Evolutionary conservation across 2,888 invertebrate genomes (phyloP).

Genomic region (Oscheius sp.): DNA sequence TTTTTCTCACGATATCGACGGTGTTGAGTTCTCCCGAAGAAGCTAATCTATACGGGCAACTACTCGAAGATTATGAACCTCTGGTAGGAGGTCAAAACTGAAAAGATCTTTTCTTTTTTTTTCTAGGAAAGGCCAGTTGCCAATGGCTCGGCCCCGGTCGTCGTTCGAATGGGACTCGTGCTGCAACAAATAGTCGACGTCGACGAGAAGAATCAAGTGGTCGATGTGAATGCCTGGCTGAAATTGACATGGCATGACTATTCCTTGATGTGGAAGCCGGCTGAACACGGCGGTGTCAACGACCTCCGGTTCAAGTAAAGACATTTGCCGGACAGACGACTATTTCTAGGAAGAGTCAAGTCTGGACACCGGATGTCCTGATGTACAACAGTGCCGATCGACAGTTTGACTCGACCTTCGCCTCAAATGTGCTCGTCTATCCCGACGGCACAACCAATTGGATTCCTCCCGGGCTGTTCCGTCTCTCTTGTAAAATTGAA

Average conservation of each 20-base stretch:
- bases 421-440: slow-evolving; percentile 94
- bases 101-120: too few relatives aligned
- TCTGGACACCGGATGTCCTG: slow-evolving; percentile 67
- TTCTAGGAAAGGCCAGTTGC: slow-evolving; percentile 61
- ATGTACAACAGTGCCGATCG: slow-evolving; percentile 85
- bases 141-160: slow-evolving; percentile 55
- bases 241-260: slow-evolving; percentile 63
- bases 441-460: slow-evolving; percentile 94
- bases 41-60: slow-evolving; percentile 54
- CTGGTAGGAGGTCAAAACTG: too few relatives aligned
- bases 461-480: slow-evolving; percentile 83
- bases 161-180: slow-evolving; percentile 58
- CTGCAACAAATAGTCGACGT: slow-evolving; percentile 55
- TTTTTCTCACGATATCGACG: not conserved
- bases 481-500: slow-evolving; percentile 87
- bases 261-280: slow-evolving; percentile 57
- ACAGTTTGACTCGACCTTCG: slow-evolving; percentile 97
- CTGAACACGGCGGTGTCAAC: slow-evolving; percentile 57
- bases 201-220: slow-evolving; percentile 65
- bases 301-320: slow-evolving; percentile 40
- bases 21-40: slow-evolving; percentile 34
- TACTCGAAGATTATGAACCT: slow-evolving; percentile 60
- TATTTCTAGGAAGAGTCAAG: slow-evolving; percentile 43
- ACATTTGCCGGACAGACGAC: not conserved
- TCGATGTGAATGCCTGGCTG: slow-evolving; percentile 65